Percentiles rank a stretch among this genome's conserved stretches.
phyloP scores from a whole-genome alignment of 2,113 vertebrate genomes.

The Leptobrachium ailaonicum region DNA sequence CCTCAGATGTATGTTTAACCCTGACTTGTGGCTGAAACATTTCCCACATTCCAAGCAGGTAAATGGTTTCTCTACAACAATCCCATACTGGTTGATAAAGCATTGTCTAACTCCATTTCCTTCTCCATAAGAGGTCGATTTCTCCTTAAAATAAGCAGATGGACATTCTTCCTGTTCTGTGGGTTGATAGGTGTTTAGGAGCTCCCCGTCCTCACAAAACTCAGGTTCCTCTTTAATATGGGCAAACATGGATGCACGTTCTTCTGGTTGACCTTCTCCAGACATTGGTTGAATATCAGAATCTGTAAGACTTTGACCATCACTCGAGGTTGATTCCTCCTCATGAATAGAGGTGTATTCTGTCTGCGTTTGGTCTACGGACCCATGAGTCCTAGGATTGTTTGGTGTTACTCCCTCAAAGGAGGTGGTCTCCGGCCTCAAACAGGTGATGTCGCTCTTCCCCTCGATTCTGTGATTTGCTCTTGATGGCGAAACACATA shows the following conservation, averaged over 20 bases:
- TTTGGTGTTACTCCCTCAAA: not conserved
- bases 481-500: not conserved
- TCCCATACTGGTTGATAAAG: not conserved
- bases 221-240: not conserved
- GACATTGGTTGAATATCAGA: not conserved
- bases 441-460: not conserved
- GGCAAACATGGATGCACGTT: not conserved
- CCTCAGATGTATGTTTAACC: not conserved
- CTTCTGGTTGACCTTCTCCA: not conserved
- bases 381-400: not conserved
- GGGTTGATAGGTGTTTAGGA: not conserved
- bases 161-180: not conserved
- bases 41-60: slow-evolving; percentile 17
- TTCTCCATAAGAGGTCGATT: not conserved
- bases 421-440: not conserved
- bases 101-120: not conserved
- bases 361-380: not conserved
- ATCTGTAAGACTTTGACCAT: not conserved
- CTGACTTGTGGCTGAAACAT: slow-evolving; percentile 7
- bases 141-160: not conserved
- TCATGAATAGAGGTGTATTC: not conserved
- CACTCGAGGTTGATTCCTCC: not conserved
- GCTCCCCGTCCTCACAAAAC: not conserved
- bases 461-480: not conserved
- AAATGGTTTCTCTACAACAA: not conserved